phyloP scores from a whole-genome alignment of 2,888 invertebrate genomes.

The Leptura quadrifasciata region DNA sequence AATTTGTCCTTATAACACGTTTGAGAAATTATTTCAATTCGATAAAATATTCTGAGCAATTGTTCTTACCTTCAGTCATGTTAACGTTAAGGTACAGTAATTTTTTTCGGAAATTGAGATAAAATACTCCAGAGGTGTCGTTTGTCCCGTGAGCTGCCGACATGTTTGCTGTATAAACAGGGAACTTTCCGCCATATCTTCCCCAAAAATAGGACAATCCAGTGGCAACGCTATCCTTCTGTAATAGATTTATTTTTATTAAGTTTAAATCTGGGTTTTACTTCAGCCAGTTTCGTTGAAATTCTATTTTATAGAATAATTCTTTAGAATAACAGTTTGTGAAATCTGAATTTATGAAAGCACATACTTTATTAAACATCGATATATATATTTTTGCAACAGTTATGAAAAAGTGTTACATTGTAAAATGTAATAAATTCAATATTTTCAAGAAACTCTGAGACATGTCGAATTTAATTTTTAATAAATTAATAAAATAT shows the following conservation, averaged over 20 bases:
- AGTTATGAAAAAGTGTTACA: no score
- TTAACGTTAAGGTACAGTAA: slow-evolving; percentile 81
- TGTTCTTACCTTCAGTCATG: slow-evolving; percentile 78
- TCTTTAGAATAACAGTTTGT: neutral
- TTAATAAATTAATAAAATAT: no score
- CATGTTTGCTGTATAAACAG: slow-evolving; percentile 77
- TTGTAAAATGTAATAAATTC: no score
- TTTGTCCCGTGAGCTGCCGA: slow-evolving; percentile 77
- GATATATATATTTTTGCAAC: no score
- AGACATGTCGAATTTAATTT: no score
- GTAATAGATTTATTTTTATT: slow-evolving; percentile 47
- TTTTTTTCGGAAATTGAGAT: slow-evolving; percentile 77
- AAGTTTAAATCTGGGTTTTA: neutral
- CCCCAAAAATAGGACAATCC: slow-evolving; percentile 76
- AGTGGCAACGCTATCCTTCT: slow-evolving; percentile 61
- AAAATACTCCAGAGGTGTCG: slow-evolving; percentile 78
- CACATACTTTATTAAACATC: no score
- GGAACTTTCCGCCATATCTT: slow-evolving; percentile 74
- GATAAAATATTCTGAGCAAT: slow-evolving; percentile 44
- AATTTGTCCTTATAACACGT: no score
- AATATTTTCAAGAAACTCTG: no score
- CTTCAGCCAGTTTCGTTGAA: neutral
- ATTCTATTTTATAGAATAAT: neutral
- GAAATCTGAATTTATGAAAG: no score
- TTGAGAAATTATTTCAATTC: neutral